Base-by-base conservation (phyloP, 2,888 invertebrate species). In the Patella pellucida region DNA sequence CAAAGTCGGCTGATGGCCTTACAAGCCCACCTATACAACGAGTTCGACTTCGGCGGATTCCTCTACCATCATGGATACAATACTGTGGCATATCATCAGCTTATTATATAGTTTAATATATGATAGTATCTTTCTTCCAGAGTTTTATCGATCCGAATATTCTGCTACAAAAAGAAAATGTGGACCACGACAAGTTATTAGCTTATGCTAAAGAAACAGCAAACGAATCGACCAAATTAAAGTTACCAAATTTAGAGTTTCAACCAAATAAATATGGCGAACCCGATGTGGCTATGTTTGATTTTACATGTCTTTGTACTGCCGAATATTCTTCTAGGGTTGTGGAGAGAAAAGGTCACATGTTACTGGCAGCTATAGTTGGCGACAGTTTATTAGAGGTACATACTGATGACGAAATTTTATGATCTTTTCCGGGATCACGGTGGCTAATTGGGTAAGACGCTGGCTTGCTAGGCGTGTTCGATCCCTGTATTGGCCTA, bases 281-380 rank as follows among this genome's bases (percentile, higher is more conserved):
- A 90, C 96, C 98, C 0, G 99, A 99, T 91, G 97, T 99, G 1
- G 97, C 98, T 68, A 96, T 99, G 94, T 99, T 99, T 91, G 99
- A 99, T 92, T 99, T 99, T 91, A 99, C 99, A 0, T 97, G 97
- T 1, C 97, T 99, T 96, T 99, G 96, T 91, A 96, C 97, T 0
- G 97, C 99, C 0, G 97, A 98, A 91, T 97, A 97, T 91, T 97
- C 98, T 11, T 96, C 96, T 84, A 93, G 96, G 87, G 95, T 97
- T 27, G 91, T 96, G 16, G 95, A 94, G 86, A 91, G 93, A 75
- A 92, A 94, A 81, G 96, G 96, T 0, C 95, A 95, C 82, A 94
- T 94, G 68, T 92, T 99, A 5, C 92, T 99, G 23, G 95, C 96
- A 92, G 95, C 95, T 85, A 93, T 99, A 73, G 98, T 99, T 2